Evolutionary conservation across 1,140 invertebrate species (phyloP).

Genomic region (Diorhabda elongata): DNA sequence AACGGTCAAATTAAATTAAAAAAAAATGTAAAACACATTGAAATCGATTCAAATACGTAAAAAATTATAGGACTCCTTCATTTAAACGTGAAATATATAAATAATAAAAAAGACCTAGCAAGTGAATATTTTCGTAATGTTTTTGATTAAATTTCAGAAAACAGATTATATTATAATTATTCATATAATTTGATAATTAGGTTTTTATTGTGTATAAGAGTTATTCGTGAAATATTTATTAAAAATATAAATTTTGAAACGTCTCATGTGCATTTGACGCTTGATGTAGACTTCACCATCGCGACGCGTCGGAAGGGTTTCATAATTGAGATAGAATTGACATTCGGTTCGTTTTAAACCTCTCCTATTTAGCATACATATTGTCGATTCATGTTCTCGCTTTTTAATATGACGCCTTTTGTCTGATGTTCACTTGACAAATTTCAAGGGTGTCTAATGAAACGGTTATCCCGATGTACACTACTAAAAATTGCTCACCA

Average conservation of each 20-base stretch:
- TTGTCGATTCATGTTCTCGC: conserved; percentile 34
- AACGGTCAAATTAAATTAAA: too few relatives aligned
- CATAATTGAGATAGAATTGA: conserved; percentile 40
- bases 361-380: conserved; percentile 39
- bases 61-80: too few relatives aligned
- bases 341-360: conserved; percentile 28
- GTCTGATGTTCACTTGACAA: conserved; percentile 22
- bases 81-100: too few relatives aligned
- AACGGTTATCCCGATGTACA: conserved; percentile 3
- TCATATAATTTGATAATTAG: too few relatives aligned
- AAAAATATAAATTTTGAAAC: conserved; percentile 31
- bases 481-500: background rate
- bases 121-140: too few relatives aligned
- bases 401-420: conserved; percentile 33
- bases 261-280: conserved; percentile 26
- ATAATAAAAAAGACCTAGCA: too few relatives aligned
- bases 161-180: too few relatives aligned
- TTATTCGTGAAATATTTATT: background rate
- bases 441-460: conserved; percentile 17
- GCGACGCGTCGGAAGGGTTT: conserved; percentile 34
- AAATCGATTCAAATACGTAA: too few relatives aligned
- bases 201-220: too few relatives aligned
- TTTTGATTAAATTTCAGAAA: too few relatives aligned
- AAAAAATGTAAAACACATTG: too few relatives aligned
- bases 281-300: conserved; percentile 19